phyloP scores from a whole-genome alignment of 2,888 invertebrate species.

The Athripsodes cinereus region DNA sequence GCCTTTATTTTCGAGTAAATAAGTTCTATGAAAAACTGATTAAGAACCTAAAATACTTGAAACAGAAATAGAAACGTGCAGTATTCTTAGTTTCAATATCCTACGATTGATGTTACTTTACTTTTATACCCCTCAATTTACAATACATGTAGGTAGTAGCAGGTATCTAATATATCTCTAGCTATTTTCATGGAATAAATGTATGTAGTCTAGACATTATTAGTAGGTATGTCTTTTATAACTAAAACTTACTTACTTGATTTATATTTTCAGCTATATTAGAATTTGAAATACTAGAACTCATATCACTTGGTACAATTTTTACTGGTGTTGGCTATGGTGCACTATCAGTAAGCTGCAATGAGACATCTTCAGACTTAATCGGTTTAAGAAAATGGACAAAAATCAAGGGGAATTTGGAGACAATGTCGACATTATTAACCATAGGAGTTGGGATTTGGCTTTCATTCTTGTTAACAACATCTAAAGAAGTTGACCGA shows the following conservation, averaged over 20 bases:
- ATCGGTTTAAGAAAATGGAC: slow-evolving; percentile 29
- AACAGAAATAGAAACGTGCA: too few relatives aligned
- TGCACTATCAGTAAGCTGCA: slow-evolving; percentile 26
- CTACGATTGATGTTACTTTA: too few relatives aligned
- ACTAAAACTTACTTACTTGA: too few relatives aligned
- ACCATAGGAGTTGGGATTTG: slow-evolving; percentile 21
- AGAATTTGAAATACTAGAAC: slow-evolving; percentile 23
- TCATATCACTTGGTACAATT: slow-evolving; percentile 26
- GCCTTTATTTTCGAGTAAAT: too few relatives aligned
- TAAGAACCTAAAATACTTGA: too few relatives aligned
- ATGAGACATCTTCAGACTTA: slow-evolving; percentile 27
- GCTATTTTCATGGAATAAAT: too few relatives aligned
- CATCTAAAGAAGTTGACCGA: slow-evolving; percentile 12
- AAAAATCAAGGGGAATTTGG: slow-evolving; percentile 27
- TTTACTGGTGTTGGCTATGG: slow-evolving; percentile 29
- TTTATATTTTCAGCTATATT: slow-evolving; percentile 28
- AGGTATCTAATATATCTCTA: too few relatives aligned
- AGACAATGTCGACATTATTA: slow-evolving; percentile 27
- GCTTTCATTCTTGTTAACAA: slow-evolving; percentile 14
- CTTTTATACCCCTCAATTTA: slow-evolving; percentile 4
- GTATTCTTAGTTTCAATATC: too few relatives aligned
- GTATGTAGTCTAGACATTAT: too few relatives aligned
- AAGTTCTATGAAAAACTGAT: too few relatives aligned
- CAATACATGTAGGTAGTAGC: neutral
- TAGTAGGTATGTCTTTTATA: too few relatives aligned